Percentiles rank a stretch among this genome's conserved stretches.
phyloP scores from a whole-genome alignment of 2,797 vertebrate species.

The Falco concolor region DNA sequence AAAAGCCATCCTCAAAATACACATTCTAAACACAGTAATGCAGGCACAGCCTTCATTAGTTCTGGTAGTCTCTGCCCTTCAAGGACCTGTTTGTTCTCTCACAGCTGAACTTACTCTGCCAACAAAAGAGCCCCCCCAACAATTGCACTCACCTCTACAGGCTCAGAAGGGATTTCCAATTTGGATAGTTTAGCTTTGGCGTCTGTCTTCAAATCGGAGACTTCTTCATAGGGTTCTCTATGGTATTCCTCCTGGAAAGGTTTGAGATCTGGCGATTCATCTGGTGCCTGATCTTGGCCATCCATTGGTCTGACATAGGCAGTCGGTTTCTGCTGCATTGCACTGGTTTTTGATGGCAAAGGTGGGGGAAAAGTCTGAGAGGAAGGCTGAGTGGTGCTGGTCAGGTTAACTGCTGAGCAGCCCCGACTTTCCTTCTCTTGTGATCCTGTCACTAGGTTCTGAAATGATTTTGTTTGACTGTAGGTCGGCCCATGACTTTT shows the following conservation, averaged over 20 bases:
- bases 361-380: conserved; percentile 83
- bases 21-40: neutral
- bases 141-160: conserved; percentile 81
- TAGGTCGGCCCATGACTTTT: conserved; percentile 53
- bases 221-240: conserved; percentile 71
- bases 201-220: conserved; percentile 74
- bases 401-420: conserved; percentile 43
- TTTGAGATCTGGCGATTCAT: conserved; percentile 87
- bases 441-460: conserved; percentile 48
- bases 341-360: conserved; percentile 80
- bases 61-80: neutral
- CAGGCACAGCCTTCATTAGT: neutral
- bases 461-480: conserved; percentile 52
- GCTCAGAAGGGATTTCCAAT: conserved; percentile 76
- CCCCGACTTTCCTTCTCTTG: conserved; percentile 65
- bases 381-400: conserved; percentile 70
- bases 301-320: conserved; percentile 97
- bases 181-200: conserved; percentile 78
- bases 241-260: conserved; percentile 78
- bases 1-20: neutral
- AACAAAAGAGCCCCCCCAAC: neutral
- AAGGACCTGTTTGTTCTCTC: neutral
- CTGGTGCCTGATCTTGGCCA: conserved; percentile 86
- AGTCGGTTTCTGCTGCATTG: conserved; percentile 89
- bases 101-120: neutral